Percentiles rank a stretch among this genome's conserved stretches.
Conservation (phyloP, 2,888 invertebrate genomes). For the Ophioninae sp. region DNA sequence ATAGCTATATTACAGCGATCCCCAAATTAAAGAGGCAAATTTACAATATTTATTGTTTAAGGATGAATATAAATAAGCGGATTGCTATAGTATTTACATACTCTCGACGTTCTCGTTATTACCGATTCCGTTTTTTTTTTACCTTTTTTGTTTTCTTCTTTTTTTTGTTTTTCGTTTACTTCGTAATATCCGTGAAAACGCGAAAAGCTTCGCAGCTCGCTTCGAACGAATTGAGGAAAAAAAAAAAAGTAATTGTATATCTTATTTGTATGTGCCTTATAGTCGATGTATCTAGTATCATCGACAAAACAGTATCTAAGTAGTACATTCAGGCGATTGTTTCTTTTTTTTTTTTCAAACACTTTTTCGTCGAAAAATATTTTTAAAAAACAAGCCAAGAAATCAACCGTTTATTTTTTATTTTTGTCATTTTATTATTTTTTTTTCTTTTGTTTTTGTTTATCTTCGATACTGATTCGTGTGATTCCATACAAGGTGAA, state of each 20-base stretch:
- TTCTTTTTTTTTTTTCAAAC: constrained; percentile 27
- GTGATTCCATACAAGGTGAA: constrained; percentile 2
- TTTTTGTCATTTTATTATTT: too few species aligned
- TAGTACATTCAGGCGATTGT: constrained; percentile 16
- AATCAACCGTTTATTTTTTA: neutral
- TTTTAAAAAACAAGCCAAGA: neutral
- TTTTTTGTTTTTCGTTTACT: constrained; percentile 15
- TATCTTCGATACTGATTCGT: neutral
- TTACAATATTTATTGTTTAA: constrained; percentile 53
- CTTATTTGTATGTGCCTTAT: constrained; percentile 16
- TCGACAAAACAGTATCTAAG: constrained; percentile 18
- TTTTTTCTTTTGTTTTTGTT: constrained; percentile 10
- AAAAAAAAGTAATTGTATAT: constrained; percentile 10
- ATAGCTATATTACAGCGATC: constrained; percentile 69
- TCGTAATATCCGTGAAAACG: constrained; percentile 47
- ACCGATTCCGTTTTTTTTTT: constrained; percentile 56
- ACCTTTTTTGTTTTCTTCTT: constrained; percentile 39
- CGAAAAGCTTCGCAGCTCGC: constrained; percentile 49
- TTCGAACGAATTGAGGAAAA: constrained; percentile 35
- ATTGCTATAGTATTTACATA: constrained; percentile 61
- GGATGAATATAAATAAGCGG: constrained; percentile 56
- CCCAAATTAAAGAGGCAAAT: constrained; percentile 62
- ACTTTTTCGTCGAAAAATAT: constrained; percentile 18
- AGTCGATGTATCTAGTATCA: constrained; percentile 15
- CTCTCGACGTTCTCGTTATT: constrained; percentile 65